phyloP scores from a whole-genome alignment of 2,113 vertebrate species.

The Chlamydotis undulata region DNA sequence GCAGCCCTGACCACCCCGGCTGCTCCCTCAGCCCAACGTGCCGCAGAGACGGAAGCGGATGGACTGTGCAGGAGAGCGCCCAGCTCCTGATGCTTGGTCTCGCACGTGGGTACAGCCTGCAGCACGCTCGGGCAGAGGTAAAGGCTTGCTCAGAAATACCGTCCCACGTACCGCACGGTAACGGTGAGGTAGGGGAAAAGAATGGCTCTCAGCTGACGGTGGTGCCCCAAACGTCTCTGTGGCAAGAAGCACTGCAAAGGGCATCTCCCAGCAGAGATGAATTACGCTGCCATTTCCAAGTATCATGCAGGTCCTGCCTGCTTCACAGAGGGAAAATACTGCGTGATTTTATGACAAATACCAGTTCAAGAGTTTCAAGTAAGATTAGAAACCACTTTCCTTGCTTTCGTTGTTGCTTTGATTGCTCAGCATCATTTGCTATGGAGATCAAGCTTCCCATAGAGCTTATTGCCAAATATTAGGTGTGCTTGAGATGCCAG shows the following conservation, averaged over 20 bases:
- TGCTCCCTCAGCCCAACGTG: rapidly evolving
- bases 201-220: neutral
- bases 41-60: rapidly evolving
- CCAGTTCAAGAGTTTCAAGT: neutral
- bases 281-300: neutral
- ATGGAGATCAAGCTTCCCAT: neutral
- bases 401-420: neutral
- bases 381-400: neutral
- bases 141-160: neutral
- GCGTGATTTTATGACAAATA: neutral
- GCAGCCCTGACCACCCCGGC: rapidly evolving
- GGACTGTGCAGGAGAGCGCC: rapidly evolving
- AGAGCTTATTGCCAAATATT: neutral
- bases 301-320: neutral
- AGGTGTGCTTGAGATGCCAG: neutral
- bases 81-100: neutral
- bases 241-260: neutral
- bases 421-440: neutral
- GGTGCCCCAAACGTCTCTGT: neutral
- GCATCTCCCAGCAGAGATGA: neutral
- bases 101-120: neutral
- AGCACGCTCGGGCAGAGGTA: neutral
- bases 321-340: neutral
- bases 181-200: neutral
- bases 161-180: rapidly evolving